Conservation (phyloP, 2,888 invertebrate species). For the Euplagia quadripunctaria region DNA sequence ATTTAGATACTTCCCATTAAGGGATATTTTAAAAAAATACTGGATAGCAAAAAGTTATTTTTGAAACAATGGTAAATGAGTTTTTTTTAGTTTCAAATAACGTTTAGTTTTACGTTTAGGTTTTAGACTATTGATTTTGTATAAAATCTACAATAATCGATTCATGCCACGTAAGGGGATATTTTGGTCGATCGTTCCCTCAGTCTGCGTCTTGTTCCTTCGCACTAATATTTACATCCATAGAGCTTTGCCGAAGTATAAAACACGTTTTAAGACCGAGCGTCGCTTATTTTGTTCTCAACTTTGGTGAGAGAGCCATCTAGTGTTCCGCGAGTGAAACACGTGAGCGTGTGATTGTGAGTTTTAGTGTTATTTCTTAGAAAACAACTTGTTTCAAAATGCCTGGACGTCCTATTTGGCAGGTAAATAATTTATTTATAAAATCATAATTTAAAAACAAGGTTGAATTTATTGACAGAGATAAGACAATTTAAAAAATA, state of each 20-base stretch:
- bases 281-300: slow-evolving; percentile 84
- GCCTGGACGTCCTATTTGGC: slow-evolving; percentile 93
- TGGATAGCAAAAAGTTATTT: background rate
- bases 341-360: slow-evolving; percentile 69
- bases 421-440: slow-evolving; percentile 79
- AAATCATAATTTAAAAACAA: background rate
- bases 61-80: background rate
- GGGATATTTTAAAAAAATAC: background rate
- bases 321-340: slow-evolving; percentile 76
- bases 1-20: background rate
- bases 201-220: slow-evolving; percentile 82
- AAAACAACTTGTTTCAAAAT: slow-evolving; percentile 78
- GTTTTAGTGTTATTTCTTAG: slow-evolving; percentile 63
- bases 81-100: no score
- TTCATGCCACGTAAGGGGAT: slow-evolving; percentile 75
- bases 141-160: slow-evolving; percentile 63
- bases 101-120: background rate
- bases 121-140: slow-evolving; percentile 29
- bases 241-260: slow-evolving; percentile 80
- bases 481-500: background rate
- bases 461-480: background rate
- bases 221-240: slow-evolving; percentile 78
- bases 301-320: slow-evolving; percentile 86
- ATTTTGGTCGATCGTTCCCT: slow-evolving; percentile 79
- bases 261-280: slow-evolving; percentile 84